Conservation (phyloP, 2,113 vertebrate genomes). For the Theristicus caerulescens region DNA sequence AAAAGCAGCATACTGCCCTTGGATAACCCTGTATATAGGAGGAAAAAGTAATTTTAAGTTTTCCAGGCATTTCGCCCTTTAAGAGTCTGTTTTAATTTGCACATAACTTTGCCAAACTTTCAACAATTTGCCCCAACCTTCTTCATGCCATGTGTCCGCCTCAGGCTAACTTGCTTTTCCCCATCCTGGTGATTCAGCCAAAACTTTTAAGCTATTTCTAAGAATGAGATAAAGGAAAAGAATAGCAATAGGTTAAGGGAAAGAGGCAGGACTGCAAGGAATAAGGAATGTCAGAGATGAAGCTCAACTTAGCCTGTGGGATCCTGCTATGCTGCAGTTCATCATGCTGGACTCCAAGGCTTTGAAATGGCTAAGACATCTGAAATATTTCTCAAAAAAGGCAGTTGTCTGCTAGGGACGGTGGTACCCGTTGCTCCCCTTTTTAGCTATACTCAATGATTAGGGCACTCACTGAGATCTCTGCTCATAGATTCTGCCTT, state of each 20-base stretch:
- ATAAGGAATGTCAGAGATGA: neutral
- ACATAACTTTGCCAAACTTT: neutral
- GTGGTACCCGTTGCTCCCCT: accelerated
- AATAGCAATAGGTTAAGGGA: neutral
- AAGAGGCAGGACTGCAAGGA: neutral
- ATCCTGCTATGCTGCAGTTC: neutral
- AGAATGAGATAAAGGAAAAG: neutral
- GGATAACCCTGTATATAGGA: neutral
- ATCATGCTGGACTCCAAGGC: neutral
- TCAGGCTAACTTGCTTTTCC: neutral
- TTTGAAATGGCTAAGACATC: neutral
- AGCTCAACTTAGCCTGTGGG: neutral
- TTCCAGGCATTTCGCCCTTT: neutral
- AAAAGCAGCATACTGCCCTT: neutral
- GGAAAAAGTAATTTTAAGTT: neutral
- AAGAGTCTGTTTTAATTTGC: neutral
- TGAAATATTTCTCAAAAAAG: neutral
- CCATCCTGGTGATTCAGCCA: neutral
- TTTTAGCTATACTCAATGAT: neutral
- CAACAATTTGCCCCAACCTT: neutral
- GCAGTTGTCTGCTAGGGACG: neutral
- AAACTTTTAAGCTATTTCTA: neutral
- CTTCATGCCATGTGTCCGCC: neutral
- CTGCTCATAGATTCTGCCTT: neutral
- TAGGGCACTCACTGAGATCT: neutral